Conservation (phyloP, 2,888 invertebrate species). For the Dione vanillae region DNA sequence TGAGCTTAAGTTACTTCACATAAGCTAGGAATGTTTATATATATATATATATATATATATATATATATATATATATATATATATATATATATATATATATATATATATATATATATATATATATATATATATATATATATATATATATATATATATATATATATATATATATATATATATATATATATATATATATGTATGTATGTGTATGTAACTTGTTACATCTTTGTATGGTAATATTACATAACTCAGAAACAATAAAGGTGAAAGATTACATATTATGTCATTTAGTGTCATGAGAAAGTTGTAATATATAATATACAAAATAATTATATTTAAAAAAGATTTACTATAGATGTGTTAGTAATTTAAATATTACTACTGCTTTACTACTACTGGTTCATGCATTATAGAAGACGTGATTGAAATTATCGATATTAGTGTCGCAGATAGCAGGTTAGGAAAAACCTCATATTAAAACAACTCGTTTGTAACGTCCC, state of each 20-base stretch:
- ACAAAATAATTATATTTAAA: too few relatives aligned
- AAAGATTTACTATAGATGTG: too few relatives aligned
- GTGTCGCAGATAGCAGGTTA: too few relatives aligned
- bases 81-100: background rate
- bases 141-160: background rate
- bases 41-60: background rate
- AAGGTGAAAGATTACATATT: background rate
- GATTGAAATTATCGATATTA: too few relatives aligned
- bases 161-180: background rate
- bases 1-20: background rate
- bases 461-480: too few relatives aligned
- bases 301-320: background rate
- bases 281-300: background rate
- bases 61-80: background rate
- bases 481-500: too few relatives aligned
- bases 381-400: too few relatives aligned
- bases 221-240: constrained; percentile 15
- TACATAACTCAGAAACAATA: background rate
- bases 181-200: background rate
- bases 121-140: background rate
- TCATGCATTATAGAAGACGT: too few relatives aligned
- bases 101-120: background rate
- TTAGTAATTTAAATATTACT: too few relatives aligned
- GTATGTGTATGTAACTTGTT: background rate
- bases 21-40: background rate